Base-by-base conservation (phyloP, 1,140 invertebrate species). In the Musca vetustissima region DNA sequence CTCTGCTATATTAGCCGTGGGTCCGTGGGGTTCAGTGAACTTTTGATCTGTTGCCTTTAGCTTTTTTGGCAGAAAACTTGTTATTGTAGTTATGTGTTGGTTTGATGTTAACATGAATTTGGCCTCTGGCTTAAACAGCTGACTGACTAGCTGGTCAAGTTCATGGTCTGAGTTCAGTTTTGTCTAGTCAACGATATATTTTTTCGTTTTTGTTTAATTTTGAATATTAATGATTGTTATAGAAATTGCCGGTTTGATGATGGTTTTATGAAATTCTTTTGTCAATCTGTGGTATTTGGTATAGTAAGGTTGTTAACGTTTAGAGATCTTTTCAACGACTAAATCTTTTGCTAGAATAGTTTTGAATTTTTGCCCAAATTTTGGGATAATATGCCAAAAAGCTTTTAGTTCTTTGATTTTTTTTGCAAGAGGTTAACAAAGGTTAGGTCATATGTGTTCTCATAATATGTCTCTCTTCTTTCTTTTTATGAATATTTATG, bases 241-340 rank as follows among this genome's bases (percentile, higher is more conserved):
- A 4, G 9, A 9, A 32, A 32, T 32, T n/a, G n/a, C n/a, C n/a
- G n/a, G n/a, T n/a, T 43, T 28, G 28, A 8, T 8, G 28, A 4
- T 28, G 3, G 28, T 28, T n/a, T 59, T 28, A 59, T 28, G 28
- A 43, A 8, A 43, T 43, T 28, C 3, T 21, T n/a, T 43, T 36
- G 32, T 4, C 3, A 36, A 21, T 61, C 19, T 21, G 13, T 43
- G 32, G 17, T 43, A 19, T 61, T 43, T 6, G 36, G 36, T 2
- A 19, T 15, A 7, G 55, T 55, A n/a, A 24, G 13, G 53, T 61
- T 61, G 57, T 61, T 61, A 61, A 61, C 57, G 57, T 61, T 61
- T 21, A 21, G 57, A 36, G 28, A 9, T 61, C n/a, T 43, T 61
- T 43, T 61, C 17, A 11, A 1, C 32, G 36, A 61, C 57, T 61